Conservation (phyloP, 2,113 vertebrate genomes). For the Gambusia holbrooki region DNA sequence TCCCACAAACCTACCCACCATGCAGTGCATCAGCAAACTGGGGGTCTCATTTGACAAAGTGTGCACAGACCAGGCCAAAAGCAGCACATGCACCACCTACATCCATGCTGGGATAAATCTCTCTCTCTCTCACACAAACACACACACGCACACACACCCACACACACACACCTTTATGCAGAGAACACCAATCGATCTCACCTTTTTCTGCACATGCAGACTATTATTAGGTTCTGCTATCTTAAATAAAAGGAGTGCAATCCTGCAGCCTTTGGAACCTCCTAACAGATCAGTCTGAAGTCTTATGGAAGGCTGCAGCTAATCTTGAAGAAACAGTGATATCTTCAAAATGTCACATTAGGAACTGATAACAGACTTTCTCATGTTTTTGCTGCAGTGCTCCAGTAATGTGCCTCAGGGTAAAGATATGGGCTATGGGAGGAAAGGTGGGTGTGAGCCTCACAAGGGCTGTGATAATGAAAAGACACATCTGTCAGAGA, state of each 20-base stretch:
- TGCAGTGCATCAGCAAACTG: slow-evolving; percentile 42
- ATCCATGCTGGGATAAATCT: slow-evolving; percentile 21
- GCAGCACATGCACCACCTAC: neutral
- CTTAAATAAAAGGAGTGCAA: neutral
- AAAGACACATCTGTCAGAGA: neutral
- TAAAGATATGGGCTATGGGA: neutral
- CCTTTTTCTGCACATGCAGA: neutral
- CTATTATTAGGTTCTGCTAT: neutral
- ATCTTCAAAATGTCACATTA: neutral
- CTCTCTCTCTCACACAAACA: too few species aligned
- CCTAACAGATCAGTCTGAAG: neutral
- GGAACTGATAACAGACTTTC: neutral
- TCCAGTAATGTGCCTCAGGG: neutral
- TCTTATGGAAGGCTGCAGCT: neutral
- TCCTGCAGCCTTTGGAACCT: neutral
- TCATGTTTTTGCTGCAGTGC: slow-evolving; percentile 4
- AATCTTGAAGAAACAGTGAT: neutral
- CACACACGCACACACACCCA: neutral
- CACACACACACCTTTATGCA: slow-evolving; percentile 21
- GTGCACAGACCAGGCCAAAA: slow-evolving; percentile 8
- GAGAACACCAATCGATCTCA: neutral
- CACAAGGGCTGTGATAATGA: neutral
- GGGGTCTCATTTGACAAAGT: slow-evolving; percentile 52
- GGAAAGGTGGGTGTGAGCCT: neutral
- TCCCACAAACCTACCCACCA: slow-evolving; percentile 47